phyloP scores from a whole-genome alignment of 2,113 vertebrate species.

The Perca flavescens region DNA sequence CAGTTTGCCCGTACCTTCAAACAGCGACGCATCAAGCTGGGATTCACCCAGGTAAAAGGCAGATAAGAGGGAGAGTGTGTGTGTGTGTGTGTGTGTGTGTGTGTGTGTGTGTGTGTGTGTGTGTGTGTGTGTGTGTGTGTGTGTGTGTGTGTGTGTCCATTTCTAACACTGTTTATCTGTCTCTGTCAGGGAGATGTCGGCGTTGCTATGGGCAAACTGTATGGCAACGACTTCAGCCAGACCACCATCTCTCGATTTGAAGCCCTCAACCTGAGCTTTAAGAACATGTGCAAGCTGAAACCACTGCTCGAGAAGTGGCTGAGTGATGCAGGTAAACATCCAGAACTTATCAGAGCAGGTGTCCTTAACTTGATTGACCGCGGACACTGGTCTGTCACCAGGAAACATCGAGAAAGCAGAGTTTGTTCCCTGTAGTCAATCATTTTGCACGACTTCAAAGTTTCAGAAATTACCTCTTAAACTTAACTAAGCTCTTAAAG shows the following conservation, averaged over 20 bases:
- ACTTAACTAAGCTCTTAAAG: background rate
- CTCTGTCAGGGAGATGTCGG: conserved; percentile 90
- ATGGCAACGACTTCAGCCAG: conserved; percentile 95
- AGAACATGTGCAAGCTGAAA: conserved; percentile 97
- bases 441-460: background rate
- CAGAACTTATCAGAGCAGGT: background rate
- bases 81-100: no score
- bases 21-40: conserved; percentile 93
- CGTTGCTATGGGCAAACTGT: conserved; percentile 94
- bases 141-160: background rate
- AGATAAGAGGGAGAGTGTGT: fast-evolving
- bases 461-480: background rate
- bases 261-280: conserved; percentile 94
- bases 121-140: no score
- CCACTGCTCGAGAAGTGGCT: conserved; percentile 95
- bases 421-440: background rate
- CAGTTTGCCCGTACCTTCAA: conserved; percentile 95
- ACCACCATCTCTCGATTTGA: conserved; percentile 95
- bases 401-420: background rate
- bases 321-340: conserved; percentile 87
- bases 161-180: background rate
- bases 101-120: background rate
- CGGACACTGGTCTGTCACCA: background rate
- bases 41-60: conserved; percentile 90
- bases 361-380: background rate